These are phyloP conservation scores for Ditylenchus dipsaci DNA, from an alignment of 1,140 invertebrate genomes.

Conservation along the genomic window DNA sequence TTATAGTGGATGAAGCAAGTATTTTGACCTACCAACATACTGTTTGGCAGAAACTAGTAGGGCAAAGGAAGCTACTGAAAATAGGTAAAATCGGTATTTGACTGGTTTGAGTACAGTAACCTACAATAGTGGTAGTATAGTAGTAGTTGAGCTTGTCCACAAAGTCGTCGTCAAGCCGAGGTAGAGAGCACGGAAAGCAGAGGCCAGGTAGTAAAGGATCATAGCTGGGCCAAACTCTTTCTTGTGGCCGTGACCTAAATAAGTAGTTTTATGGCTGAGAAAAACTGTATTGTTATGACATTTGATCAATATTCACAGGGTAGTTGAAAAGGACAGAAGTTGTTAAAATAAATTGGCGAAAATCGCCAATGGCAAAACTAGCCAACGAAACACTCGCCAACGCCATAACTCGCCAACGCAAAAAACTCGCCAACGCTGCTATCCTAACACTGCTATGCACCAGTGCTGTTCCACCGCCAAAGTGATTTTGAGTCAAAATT, in stretches of 20 bases:
- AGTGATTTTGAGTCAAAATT: too few relatives aligned
- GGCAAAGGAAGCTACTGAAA: conserved; percentile 57
- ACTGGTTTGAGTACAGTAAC: conserved; percentile 11
- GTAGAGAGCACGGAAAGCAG: conserved; percentile 57
- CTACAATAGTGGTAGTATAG: conserved; percentile 58
- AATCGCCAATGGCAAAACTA: too few relatives aligned
- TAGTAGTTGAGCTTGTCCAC: conserved; percentile 58
- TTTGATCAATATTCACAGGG: too few relatives aligned
- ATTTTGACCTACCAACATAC: conserved; percentile 46
- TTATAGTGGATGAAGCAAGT: not conserved
- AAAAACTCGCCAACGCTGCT: too few relatives aligned
- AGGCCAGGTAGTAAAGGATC: conserved; percentile 58
- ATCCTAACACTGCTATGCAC: too few relatives aligned
- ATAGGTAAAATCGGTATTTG: not conserved
- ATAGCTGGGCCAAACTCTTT: conserved; percentile 58
- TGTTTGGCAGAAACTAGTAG: conserved; percentile 57
- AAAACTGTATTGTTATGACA: not conserved
- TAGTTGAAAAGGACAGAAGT: too few relatives aligned
- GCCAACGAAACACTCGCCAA: too few relatives aligned
- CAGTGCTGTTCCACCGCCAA: too few relatives aligned
- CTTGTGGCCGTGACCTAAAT: conserved; percentile 48
- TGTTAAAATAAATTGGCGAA: too few relatives aligned
- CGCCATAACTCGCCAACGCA: too few relatives aligned
- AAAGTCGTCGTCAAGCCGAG: conserved; percentile 57
- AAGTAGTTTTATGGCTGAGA: not conserved